Conservation (phyloP, 2,888 invertebrate species). For the Lasioglossum malachurum region DNA sequence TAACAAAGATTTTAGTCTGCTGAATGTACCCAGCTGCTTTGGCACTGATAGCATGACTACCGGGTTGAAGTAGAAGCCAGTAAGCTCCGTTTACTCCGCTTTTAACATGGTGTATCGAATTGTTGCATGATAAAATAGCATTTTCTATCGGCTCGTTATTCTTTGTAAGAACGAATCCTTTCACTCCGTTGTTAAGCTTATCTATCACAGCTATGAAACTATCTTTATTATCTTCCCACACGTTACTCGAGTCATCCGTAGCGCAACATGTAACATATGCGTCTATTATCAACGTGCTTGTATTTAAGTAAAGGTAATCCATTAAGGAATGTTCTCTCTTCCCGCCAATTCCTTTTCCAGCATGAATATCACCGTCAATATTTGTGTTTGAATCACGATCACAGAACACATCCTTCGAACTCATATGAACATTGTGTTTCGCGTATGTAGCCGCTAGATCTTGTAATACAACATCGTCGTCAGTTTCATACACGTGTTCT, state of each 20-base stretch:
- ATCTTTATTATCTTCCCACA: slow-evolving; percentile 79
- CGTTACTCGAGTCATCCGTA: slow-evolving; percentile 70
- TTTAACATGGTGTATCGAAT: slow-evolving; percentile 75
- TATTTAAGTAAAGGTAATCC: slow-evolving; percentile 81
- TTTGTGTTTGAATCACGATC: slow-evolving; percentile 64
- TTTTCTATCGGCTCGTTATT: slow-evolving; percentile 76
- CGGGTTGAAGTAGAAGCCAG: slow-evolving; percentile 81
- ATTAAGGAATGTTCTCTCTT: slow-evolving; percentile 74
- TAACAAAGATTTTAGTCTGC: slow-evolving; percentile 85
- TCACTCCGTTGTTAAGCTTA: slow-evolving; percentile 74
- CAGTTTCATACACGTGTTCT: slow-evolving; percentile 68
- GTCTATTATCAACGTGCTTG: slow-evolving; percentile 80
- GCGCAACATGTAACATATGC: slow-evolving; percentile 82
- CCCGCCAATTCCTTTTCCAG: slow-evolving; percentile 67
- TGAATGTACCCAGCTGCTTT: slow-evolving; percentile 88
- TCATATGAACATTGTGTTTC: slow-evolving; percentile 72
- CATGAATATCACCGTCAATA: slow-evolving; percentile 69
- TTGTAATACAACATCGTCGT: slow-evolving; percentile 75
- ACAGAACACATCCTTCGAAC: slow-evolving; percentile 67
- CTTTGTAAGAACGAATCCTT: slow-evolving; percentile 79
- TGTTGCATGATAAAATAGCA: slow-evolving; percentile 78
- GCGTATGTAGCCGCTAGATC: slow-evolving; percentile 75
- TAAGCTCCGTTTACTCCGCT: slow-evolving; percentile 79
- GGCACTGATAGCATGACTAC: slow-evolving; percentile 86
- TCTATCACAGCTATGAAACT: slow-evolving; percentile 78